A percentile compares a stretch with the other conserved stretches of the same genome.
These are phyloP conservation scores for Boulengeromyrus knoepffleri DNA, from an alignment of 2,113 vertebrate species.

Conservation along the genomic window DNA sequence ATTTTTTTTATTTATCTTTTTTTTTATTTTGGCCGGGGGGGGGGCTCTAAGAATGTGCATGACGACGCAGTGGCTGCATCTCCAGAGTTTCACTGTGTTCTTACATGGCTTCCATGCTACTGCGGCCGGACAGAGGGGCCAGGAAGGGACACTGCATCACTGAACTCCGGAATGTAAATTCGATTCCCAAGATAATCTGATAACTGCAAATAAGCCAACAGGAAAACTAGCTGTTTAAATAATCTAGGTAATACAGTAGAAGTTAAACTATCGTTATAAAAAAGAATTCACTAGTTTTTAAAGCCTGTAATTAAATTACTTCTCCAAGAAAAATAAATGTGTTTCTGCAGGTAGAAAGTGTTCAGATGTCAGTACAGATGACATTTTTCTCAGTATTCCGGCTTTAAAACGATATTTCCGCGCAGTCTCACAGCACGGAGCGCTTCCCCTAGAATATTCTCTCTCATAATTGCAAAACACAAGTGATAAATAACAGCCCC, in stretches of 20 bases:
- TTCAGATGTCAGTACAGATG: neutral
- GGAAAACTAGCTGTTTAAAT: neutral
- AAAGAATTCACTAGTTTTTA: neutral
- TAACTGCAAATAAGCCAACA: neutral
- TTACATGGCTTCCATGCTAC: neutral
- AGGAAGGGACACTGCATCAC: neutral
- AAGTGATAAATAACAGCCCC: slow-evolving; percentile 4
- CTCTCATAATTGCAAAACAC: neutral
- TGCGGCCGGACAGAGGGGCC: neutral
- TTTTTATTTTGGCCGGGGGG: too few relatives aligned
- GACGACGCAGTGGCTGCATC: neutral
- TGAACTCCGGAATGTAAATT: neutral
- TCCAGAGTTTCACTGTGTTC: neutral
- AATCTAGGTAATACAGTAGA: neutral
- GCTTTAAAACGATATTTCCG: neutral
- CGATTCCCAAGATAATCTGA: neutral
- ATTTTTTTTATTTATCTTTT: neutral
- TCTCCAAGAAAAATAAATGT: neutral
- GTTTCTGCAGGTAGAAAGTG: neutral
- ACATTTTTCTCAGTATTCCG: neutral
- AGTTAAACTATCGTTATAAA: neutral
- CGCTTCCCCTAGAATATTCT: neutral
- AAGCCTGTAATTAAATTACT: neutral
- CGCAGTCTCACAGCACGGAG: neutral
- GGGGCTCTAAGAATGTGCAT: neutral